These are phyloP conservation scores for Perodicticus potto DNA, from an alignment of 2,797 vertebrate species.

Conservation along the genomic window DNA sequence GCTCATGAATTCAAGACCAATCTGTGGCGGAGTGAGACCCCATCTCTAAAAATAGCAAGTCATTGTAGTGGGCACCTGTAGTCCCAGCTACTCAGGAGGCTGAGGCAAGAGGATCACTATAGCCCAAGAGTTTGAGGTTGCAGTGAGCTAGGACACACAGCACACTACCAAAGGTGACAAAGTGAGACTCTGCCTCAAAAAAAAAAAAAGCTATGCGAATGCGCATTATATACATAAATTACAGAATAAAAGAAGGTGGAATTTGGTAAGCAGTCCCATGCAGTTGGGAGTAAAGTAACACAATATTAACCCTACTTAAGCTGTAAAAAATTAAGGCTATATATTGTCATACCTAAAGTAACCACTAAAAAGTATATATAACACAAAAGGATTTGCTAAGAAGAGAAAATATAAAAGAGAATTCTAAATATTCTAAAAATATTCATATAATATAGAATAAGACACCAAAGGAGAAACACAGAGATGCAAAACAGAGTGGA, in stretches of 20 bases:
- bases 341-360: neutral
- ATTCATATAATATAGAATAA: slow-evolving; percentile 32
- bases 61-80: too few species aligned
- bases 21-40: too few species aligned
- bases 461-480: neutral
- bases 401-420: neutral
- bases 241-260: neutral
- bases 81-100: too few species aligned
- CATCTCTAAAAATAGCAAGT: too few species aligned
- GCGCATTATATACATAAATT: neutral
- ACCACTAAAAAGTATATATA: neutral
- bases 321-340: neutral
- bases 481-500: neutral
- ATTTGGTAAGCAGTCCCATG: neutral
- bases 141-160: too few species aligned
- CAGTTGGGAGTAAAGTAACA: neutral
- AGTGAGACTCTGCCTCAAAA: too few species aligned
- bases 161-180: too few species aligned
- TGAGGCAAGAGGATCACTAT: too few species aligned
- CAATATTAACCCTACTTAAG: slow-evolving; percentile 30
- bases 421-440: slow-evolving; percentile 41
- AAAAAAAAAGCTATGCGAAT: neutral
- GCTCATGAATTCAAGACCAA: too few species aligned
- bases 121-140: too few species aligned
- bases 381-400: neutral